A percentile compares a stretch with the other conserved stretches of the same genome.
Evolutionary conservation across 2,888 invertebrate species (phyloP).

Genomic region (Drosophila koepferae): DNA sequence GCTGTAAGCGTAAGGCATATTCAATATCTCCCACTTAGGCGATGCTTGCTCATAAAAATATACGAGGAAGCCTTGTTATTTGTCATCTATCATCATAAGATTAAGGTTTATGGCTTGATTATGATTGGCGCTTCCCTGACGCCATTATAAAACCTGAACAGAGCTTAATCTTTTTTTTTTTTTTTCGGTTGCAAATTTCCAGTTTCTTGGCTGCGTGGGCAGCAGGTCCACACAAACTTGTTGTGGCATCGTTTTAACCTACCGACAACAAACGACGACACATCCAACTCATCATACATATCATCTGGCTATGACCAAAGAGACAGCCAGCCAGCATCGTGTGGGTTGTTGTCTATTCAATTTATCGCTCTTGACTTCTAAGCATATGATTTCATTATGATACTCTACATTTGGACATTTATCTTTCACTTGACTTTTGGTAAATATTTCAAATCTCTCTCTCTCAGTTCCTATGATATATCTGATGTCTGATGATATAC

Average conservation of each 20-base stretch:
- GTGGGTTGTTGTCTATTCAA: conserved; percentile 73
- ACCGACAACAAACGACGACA: conserved; percentile 44
- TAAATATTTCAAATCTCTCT: too few relatives aligned
- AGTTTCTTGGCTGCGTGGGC: conserved; percentile 49
- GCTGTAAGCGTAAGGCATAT: neutral
- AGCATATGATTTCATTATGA: conserved; percentile 56
- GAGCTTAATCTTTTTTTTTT: too few relatives aligned
- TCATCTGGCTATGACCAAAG: conserved; percentile 45
- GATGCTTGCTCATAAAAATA: conserved; percentile 23
- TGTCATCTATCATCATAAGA: conserved; percentile 43
- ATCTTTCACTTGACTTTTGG: neutral
- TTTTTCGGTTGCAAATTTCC: conserved; percentile 22
- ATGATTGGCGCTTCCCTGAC: conserved; percentile 64
- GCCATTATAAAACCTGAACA: conserved; percentile 47
- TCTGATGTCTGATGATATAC: neutral
- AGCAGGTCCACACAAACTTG: conserved; percentile 49
- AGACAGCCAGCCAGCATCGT: conserved; percentile 47
- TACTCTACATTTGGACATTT: conserved; percentile 11
- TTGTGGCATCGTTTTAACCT: conserved; percentile 61
- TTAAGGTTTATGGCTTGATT: conserved; percentile 65
- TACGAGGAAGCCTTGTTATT: conserved; percentile 37
- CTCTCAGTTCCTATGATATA: neutral
- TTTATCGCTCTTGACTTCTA: conserved; percentile 76
- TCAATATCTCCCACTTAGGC: neutral
- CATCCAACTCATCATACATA: conserved; percentile 32